Evolutionary conservation across 2,888 invertebrate genomes (phyloP).

Genomic region (Rotaria sp.): DNA sequence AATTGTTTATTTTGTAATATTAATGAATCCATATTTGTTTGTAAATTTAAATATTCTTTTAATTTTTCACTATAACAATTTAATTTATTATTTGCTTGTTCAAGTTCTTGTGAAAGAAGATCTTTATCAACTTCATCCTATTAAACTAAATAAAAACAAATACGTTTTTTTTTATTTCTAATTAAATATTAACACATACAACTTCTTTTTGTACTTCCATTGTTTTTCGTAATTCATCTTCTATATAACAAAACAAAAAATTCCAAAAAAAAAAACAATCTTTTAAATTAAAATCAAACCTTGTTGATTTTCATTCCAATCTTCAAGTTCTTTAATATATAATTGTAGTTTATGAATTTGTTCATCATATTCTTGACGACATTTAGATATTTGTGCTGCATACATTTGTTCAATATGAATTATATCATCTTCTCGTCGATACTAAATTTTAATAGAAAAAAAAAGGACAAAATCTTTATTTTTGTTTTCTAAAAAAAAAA

Average conservation of each 20-base stretch:
- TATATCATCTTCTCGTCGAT: background rate
- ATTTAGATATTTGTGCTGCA: background rate
- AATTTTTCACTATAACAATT: background rate
- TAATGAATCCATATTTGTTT: background rate
- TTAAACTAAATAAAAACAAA: background rate
- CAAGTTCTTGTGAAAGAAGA: conserved; percentile 3
- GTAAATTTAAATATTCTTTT: background rate
- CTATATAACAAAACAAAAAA: background rate
- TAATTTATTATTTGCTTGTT: background rate
- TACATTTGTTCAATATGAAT: background rate
- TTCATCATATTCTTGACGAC: background rate
- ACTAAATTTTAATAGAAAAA: background rate
- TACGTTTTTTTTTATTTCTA: background rate
- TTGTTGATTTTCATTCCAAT: background rate
- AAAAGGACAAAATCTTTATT: too few relatives aligned
- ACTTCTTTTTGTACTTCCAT: conserved; percentile 9
- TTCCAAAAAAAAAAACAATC: background rate
- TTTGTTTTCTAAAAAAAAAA: background rate
- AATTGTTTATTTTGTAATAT: background rate
- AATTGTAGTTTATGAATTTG: background rate
- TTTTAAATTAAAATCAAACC: background rate
- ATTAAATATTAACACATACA: background rate
- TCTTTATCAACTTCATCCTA: conserved; percentile 22
- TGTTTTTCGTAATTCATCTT: background rate
- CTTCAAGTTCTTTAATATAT: background rate